Evolutionary conservation across 2,888 invertebrate genomes (phyloP).

Genomic region (Lithosia quadra): DNA sequence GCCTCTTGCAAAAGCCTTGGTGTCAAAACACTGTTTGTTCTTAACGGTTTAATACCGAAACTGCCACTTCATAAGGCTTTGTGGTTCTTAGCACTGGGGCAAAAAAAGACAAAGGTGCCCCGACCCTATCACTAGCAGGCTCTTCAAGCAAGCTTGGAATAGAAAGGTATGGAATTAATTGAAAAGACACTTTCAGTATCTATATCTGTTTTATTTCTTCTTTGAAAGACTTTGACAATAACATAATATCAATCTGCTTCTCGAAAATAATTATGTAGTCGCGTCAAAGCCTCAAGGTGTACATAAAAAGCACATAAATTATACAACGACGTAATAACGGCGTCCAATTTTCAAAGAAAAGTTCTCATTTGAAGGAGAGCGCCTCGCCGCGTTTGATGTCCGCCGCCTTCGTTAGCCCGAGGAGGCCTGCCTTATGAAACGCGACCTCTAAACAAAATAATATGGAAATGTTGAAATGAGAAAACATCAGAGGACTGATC

Average conservation of each 20-base stretch:
- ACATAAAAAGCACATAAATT: slow-evolving; percentile 62
- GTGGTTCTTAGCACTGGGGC: too few species aligned
- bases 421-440: slow-evolving; percentile 35
- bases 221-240: slow-evolving; percentile 8
- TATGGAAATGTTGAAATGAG: slow-evolving; percentile 79
- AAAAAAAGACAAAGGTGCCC: not conserved
- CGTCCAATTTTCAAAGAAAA: slow-evolving; percentile 75
- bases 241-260: slow-evolving; percentile 16
- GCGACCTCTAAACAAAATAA: slow-evolving; percentile 69
- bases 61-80: not conserved
- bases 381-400: slow-evolving; percentile 57
- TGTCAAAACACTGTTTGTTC: too few species aligned
- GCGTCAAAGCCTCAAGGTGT: slow-evolving; percentile 35
- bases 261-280: slow-evolving; percentile 27
- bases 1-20: too few species aligned
- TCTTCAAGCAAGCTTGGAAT: not conserved
- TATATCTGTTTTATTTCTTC: not conserved
- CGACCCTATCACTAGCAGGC: not conserved
- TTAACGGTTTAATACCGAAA: too few species aligned
- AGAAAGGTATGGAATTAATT: not conserved
- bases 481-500: slow-evolving; percentile 68
- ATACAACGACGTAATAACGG: slow-evolving; percentile 71
- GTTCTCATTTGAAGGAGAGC: slow-evolving; percentile 64
- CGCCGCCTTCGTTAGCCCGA: slow-evolving; percentile 55
- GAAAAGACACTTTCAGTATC: not conserved